These are phyloP conservation scores for Atta colombica DNA, from an alignment of 1,140 invertebrate species.

Conservation along the genomic window DNA sequence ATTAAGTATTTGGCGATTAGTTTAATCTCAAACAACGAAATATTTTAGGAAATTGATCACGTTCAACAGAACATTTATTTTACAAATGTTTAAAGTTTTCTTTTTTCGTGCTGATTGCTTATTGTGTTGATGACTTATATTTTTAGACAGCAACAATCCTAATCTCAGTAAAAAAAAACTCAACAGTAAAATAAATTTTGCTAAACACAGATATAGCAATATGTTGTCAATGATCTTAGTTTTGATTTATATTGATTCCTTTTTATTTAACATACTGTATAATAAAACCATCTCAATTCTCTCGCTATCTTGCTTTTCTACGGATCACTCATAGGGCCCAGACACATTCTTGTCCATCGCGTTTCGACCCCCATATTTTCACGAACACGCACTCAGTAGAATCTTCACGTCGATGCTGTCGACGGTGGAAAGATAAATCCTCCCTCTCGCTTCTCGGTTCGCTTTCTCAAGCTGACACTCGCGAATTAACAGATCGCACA, in stretches of 20 bases:
- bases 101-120: too few species aligned
- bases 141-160: too few species aligned
- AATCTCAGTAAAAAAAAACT: too few species aligned
- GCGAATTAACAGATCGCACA: constrained; percentile 83
- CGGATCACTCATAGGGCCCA: not conserved
- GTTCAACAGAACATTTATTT: too few species aligned
- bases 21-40: not conserved
- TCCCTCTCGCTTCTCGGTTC: constrained; percentile 65
- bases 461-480: constrained; percentile 82
- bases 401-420: constrained; percentile 47
- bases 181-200: too few species aligned
- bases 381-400: constrained; percentile 13
- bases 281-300: not conserved
- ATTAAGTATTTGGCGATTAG: not conserved
- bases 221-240: too few species aligned
- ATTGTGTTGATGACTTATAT: too few species aligned
- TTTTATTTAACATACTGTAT: not conserved
- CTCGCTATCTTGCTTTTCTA: not conserved
- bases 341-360: constrained; percentile 46
- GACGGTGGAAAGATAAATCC: constrained; percentile 30
- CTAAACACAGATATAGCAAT: too few species aligned
- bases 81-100: too few species aligned
- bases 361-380: constrained; percentile 53
- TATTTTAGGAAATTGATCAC: not conserved
- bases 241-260: not conserved